A percentile compares a stretch with the other conserved stretches of the same genome.
These are phyloP conservation scores for Vultur gryphus DNA, from an alignment of 2,797 vertebrate genomes.

Conservation along the genomic window DNA sequence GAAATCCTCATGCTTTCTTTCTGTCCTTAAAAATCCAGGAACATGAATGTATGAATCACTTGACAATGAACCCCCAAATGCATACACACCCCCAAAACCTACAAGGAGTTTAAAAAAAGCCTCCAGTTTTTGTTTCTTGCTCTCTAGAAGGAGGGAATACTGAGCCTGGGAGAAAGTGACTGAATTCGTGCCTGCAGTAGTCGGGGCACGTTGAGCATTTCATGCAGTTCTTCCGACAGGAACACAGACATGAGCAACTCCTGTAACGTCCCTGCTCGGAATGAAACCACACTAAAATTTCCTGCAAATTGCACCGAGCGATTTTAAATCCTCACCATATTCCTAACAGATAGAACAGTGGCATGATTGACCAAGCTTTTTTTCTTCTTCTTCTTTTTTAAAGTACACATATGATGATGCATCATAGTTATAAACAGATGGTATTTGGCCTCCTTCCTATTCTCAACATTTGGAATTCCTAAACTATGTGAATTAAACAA, in stretches of 20 bases:
- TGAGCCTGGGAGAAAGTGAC: conserved; percentile 32
- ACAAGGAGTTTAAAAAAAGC: neutral
- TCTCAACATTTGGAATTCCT: conserved; percentile 88
- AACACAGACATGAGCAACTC: conserved; percentile 51
- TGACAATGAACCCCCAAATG: neutral
- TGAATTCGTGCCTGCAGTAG: conserved; percentile 40
- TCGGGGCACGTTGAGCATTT: conserved; percentile 41
- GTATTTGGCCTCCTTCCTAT: conserved; percentile 87
- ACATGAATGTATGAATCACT: rapidly evolving
- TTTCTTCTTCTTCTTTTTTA: conserved; percentile 60
- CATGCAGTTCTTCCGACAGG: conserved; percentile 44
- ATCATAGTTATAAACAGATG: conserved; percentile 87
- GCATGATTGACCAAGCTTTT: conserved; percentile 81
- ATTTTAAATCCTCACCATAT: conserved; percentile 70
- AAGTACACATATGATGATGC: conserved; percentile 84
- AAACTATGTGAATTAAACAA: conserved; percentile 88
- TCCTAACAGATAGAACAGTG: conserved; percentile 76
- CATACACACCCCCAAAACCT: neutral
- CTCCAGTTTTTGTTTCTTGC: neutral
- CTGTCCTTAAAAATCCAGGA: neutral
- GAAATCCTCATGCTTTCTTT: neutral
- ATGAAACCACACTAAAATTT: conserved; percentile 49
- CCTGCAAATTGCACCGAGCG: conserved; percentile 39
- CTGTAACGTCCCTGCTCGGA: conserved; percentile 50
- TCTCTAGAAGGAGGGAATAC: conserved; percentile 28